phyloP scores from a whole-genome alignment of 2,113 vertebrate species.

The Ammodytes marinus region DNA sequence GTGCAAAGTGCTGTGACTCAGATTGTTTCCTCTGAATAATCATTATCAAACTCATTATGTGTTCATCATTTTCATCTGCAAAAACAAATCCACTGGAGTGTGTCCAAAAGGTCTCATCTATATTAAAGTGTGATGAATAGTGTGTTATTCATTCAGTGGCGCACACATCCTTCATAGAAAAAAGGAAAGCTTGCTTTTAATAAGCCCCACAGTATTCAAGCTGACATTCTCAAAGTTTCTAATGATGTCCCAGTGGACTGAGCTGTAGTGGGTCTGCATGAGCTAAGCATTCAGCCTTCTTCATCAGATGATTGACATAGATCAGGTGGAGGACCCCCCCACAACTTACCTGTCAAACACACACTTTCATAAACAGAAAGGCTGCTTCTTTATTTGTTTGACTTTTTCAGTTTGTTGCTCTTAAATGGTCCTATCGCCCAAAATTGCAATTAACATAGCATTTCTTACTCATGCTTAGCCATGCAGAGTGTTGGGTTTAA shows the following conservation, averaged over 20 bases:
- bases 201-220: constrained; percentile 45
- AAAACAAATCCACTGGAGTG: constrained; percentile 48
- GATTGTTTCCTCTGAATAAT: constrained; percentile 43
- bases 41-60: constrained; percentile 64
- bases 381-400: background rate
- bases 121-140: constrained; percentile 38
- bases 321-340: constrained; percentile 5
- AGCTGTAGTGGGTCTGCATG: constrained; percentile 48
- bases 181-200: constrained; percentile 42
- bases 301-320: constrained; percentile 31
- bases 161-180: constrained; percentile 24
- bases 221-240: constrained; percentile 59
- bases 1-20: background rate
- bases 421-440: background rate
- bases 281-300: constrained; percentile 56
- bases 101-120: constrained; percentile 45
- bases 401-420: constrained; percentile 1
- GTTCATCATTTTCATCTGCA: constrained; percentile 47
- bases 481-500: background rate
- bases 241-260: constrained; percentile 63
- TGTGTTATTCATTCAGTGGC: constrained; percentile 46
- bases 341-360: background rate
- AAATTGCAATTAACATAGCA: background rate
- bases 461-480: background rate
- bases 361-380: background rate